Evolutionary conservation across 2,888 invertebrate genomes (phyloP), one percentile per base, ranked within the genome.

Genomic region (Brenthis hecate): DNA sequence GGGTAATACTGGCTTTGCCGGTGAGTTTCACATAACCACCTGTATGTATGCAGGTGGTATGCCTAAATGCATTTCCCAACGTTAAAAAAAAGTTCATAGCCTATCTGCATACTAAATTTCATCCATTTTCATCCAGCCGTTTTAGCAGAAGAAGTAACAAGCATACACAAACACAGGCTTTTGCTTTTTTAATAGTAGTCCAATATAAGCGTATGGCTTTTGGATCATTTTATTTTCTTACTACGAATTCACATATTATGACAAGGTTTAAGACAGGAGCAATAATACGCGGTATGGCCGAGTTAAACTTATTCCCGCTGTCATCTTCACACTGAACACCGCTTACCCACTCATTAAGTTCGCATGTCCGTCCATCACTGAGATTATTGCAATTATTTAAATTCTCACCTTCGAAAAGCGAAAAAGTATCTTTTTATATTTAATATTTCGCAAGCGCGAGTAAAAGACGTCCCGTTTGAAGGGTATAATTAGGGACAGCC

Each of bases 361-460:
- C 80, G 91, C 92, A 89, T 92, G 92, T 89, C 86, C 81, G 82
- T 85, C 85, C 80, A 83, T 83, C 84, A 80, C 72, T 76, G 74
- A 81, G 87, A 92, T 92, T 91, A 92, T 92, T 92, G 91, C 92
- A 92, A 92, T 92, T 92, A 92, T 92, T 92, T 92, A 92, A 92
- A 92, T 92, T 92, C 92, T 91, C 92, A 92, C 92, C 92, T 92
- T 89, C 85, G 88, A 83, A 87, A 87, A 78, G 81, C 84, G 86
- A 90, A 91, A 92, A 91, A 88, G 83, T 43, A 11, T 84, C 85
- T 86, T 88, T 91, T 90, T 87, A 86, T 81, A 86, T 87, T 89
- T 90, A 91, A 92, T 89, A 87, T 92, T 91, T 91, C 89, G 90
- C 86, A 89, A 92, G 87, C 83, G 88, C 82, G 83, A 87, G 89